Evolutionary conservation across 2,888 invertebrate species (phyloP).

Genomic region (Fragum sueziense): DNA sequence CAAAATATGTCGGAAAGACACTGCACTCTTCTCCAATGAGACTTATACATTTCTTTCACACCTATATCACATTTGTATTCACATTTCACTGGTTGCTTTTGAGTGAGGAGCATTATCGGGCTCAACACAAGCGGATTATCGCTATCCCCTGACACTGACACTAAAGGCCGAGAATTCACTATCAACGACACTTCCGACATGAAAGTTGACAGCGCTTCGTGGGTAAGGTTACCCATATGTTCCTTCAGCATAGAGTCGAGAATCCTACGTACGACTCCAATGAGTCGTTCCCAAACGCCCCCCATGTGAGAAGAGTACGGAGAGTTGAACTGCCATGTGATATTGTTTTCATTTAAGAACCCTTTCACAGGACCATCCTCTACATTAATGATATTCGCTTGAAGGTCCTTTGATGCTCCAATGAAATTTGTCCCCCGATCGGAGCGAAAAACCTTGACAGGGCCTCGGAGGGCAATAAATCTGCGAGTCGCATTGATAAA

Average conservation of each 20-base stretch:
- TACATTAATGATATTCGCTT: slow-evolving; percentile 15
- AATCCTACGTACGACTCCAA: slow-evolving; percentile 30
- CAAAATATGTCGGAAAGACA: slow-evolving; percentile 41
- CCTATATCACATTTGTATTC: too few relatives aligned
- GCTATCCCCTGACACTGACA: slow-evolving; percentile 43
- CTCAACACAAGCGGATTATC: slow-evolving; percentile 42
- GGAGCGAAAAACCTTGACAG: slow-evolving; percentile 34
- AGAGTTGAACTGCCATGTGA: slow-evolving; percentile 47
- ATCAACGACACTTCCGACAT: slow-evolving; percentile 51
- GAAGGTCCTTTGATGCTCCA: slow-evolving; percentile 31
- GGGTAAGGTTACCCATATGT: slow-evolving; percentile 25
- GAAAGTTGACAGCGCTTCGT: slow-evolving; percentile 55
- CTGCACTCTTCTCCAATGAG: slow-evolving; percentile 52
- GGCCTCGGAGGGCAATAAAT: slow-evolving; percentile 37
- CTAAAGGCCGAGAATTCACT: slow-evolving; percentile 54
- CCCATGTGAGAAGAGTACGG: slow-evolving; percentile 53
- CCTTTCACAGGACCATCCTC: slow-evolving; percentile 29
- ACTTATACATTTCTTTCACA: slow-evolving; percentile 29
- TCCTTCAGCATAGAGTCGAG: slow-evolving; percentile 43
- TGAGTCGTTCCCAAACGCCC: slow-evolving; percentile 47
- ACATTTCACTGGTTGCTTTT: slow-evolving; percentile 21
- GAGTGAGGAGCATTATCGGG: slow-evolving; percentile 44
- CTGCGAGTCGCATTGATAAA: slow-evolving; percentile 30
- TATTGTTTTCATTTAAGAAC: background rate
- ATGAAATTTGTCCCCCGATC: slow-evolving; percentile 52